A percentile compares a stretch with the other conserved stretches of the same genome.
Evolutionary conservation across 2,888 invertebrate species (phyloP).

Genomic region (Thereva nobilitata): DNA sequence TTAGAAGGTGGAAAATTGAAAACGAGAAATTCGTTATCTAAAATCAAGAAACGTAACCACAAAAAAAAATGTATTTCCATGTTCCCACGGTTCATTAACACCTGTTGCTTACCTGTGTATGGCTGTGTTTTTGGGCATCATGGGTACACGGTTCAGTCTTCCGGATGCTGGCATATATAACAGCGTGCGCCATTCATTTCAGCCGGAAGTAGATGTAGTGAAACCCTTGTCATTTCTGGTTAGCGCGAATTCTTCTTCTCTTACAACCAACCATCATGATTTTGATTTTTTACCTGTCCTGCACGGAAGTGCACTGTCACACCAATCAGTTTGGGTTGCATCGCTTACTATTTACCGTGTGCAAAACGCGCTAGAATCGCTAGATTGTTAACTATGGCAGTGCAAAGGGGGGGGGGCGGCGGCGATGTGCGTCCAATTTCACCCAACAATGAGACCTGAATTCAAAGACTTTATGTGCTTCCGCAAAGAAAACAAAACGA

Average conservation of each 20-base stretch:
- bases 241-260: neutral
- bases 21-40: too few relatives aligned
- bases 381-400: too few relatives aligned
- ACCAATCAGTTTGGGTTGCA: neutral
- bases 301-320: neutral
- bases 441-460: too few relatives aligned
- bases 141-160: neutral
- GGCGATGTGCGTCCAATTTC: too few relatives aligned
- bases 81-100: constrained; percentile 16
- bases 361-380: too few relatives aligned
- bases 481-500: too few relatives aligned
- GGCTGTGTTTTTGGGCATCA: neutral
- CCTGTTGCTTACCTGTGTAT: neutral
- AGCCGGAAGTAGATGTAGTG: constrained; percentile 6
- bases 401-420: too few relatives aligned
- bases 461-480: too few relatives aligned
- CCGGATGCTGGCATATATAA: neutral
- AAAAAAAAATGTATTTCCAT: too few relatives aligned
- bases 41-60: too few relatives aligned
- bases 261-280: neutral
- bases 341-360: too few relatives aligned
- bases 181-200: neutral
- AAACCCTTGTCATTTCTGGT: neutral
- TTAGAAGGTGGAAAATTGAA: neutral
- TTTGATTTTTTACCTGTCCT: neutral